phyloP scores from a whole-genome alignment of 2,113 vertebrate genomes.

The Typhlomys cinereus region DNA sequence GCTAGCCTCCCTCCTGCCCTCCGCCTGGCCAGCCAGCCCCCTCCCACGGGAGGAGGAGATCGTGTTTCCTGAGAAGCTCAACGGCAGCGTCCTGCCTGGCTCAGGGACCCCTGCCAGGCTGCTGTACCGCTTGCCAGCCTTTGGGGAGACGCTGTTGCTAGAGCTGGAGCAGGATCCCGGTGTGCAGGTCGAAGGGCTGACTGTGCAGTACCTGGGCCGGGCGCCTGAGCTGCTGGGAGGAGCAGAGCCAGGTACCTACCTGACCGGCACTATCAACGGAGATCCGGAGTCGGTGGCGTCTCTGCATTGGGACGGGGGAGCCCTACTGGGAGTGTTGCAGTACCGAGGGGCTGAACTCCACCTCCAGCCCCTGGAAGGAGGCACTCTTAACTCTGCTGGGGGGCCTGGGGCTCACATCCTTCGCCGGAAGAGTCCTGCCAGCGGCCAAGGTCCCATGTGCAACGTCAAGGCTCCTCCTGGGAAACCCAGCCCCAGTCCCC shows the following conservation, averaged over 20 bases:
- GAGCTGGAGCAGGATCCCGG: conserved; percentile 80
- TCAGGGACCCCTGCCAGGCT: conserved; percentile 48
- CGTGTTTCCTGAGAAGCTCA: conserved; percentile 82
- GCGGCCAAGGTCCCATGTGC: conserved; percentile 80
- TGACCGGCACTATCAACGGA: conserved; percentile 80
- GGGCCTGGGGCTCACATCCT: conserved; percentile 80
- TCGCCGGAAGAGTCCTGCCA: conserved; percentile 76
- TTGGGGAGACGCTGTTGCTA: conserved; percentile 77
- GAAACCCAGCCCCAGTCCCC: conserved; percentile 34
- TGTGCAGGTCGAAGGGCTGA: conserved; percentile 79
- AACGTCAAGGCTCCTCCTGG: conserved; percentile 74
- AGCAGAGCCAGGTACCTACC: conserved; percentile 78
- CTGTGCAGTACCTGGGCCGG: conserved; percentile 81
- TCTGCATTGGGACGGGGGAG: conserved; percentile 77
- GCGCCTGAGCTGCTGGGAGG: conserved; percentile 62
- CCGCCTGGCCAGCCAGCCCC: conserved; percentile 41
- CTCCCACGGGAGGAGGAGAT: conserved; percentile 79
- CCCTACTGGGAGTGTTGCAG: conserved; percentile 82
- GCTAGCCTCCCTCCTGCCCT: conserved; percentile 64
- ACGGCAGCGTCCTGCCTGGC: conserved; percentile 64
- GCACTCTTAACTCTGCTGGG: conserved; percentile 71
- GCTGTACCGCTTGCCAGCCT: conserved; percentile 71
- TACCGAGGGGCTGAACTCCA: conserved; percentile 82
- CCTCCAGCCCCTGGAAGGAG: conserved; percentile 81
- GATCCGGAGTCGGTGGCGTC: conserved; percentile 82